Percentiles rank a stretch among this genome's conserved stretches.
phyloP scores from a whole-genome alignment of 2,888 invertebrate genomes.

The Omphaloscelis lunosa region DNA sequence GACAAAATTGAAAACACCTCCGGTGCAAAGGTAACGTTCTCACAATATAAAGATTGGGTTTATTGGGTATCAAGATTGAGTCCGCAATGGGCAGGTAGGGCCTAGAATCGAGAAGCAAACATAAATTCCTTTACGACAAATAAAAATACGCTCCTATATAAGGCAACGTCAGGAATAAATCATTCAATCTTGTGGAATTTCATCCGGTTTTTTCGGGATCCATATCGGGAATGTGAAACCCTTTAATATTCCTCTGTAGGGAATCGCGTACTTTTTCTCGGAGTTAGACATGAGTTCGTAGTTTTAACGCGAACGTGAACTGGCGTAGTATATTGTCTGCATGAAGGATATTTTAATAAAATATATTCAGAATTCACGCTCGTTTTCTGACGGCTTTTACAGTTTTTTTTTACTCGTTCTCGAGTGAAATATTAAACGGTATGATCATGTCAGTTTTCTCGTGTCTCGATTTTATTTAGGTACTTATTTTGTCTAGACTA shows the following conservation, averaged over 20 bases:
- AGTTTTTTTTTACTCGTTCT: neutral
- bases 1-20: constrained; percentile 86
- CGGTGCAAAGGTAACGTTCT: constrained; percentile 78
- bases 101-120: constrained; percentile 75
- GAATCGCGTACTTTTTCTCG: constrained; percentile 44
- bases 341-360: constrained; percentile 45
- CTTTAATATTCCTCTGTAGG: constrained; percentile 56
- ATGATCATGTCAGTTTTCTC: neutral
- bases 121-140: constrained; percentile 88
- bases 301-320: constrained; percentile 36
- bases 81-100: constrained; percentile 76
- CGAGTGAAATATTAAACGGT: constrained; percentile 21
- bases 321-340: constrained; percentile 20
- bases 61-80: constrained; percentile 80
- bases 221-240: constrained; percentile 53
- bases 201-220: constrained; percentile 62
- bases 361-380: constrained; percentile 26
- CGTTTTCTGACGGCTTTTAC: constrained; percentile 1
- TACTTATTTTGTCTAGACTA: neutral
- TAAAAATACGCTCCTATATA: constrained; percentile 83
- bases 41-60: constrained; percentile 87
- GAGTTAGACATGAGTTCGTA: constrained; percentile 19
- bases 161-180: constrained; percentile 81
- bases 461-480: neutral
- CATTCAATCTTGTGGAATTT: constrained; percentile 84